Conservation (phyloP, 2,888 invertebrate genomes). For the Spilarctia lutea region DNA sequence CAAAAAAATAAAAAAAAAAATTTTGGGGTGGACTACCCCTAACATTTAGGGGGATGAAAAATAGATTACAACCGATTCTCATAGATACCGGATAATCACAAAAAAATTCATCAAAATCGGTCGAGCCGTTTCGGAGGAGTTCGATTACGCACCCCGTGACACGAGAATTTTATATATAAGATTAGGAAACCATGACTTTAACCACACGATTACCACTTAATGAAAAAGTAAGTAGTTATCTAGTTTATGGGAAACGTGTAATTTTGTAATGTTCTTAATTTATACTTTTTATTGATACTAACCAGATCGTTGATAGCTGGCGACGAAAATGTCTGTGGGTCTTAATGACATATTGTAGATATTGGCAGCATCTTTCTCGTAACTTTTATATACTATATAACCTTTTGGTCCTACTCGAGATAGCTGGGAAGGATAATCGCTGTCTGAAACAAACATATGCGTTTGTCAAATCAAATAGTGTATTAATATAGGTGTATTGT, state of each 20-base stretch:
- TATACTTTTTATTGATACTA: background rate
- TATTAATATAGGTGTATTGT: too few relatives aligned
- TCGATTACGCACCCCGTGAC: too few relatives aligned
- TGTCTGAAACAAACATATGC: background rate
- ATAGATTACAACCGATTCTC: too few relatives aligned
- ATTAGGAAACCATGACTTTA: too few relatives aligned
- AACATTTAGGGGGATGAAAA: too few relatives aligned
- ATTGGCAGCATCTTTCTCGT: conserved; percentile 78
- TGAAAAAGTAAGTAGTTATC: background rate
- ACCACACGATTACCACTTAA: too few relatives aligned
- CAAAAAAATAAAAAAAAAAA: too few relatives aligned
- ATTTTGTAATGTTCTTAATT: background rate
- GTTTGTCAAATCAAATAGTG: background rate
- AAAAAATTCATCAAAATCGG: too few relatives aligned
- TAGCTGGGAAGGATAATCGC: background rate
- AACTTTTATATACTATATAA: conserved; percentile 37
- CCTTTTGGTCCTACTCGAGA: conserved; percentile 41
- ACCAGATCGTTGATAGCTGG: conserved; percentile 90
- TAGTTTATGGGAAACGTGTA: background rate
- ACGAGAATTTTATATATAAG: too few relatives aligned
- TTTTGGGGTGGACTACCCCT: too few relatives aligned
- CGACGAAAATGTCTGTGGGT: conserved; percentile 88
- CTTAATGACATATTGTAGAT: conserved; percentile 88
- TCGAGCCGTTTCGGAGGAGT: too few relatives aligned
- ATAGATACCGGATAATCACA: too few relatives aligned